Percentiles rank a stretch among this genome's conserved stretches.
phyloP scores from a whole-genome alignment of 2,888 invertebrate species.

The Eudemis profundana region DNA sequence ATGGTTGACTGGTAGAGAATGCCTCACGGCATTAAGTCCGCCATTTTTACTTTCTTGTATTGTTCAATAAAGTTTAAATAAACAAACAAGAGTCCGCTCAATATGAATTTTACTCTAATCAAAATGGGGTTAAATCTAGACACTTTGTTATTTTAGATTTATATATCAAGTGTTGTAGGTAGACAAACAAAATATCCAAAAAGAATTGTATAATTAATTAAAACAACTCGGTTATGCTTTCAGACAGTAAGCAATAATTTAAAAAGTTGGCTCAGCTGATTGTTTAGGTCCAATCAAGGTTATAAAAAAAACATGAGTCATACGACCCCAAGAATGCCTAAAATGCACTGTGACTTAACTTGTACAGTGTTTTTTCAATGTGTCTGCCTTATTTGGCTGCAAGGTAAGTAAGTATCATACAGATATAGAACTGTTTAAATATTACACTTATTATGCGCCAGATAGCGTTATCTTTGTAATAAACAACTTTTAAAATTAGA shows the following conservation, averaged over 20 bases:
- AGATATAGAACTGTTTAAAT: constrained; percentile 39
- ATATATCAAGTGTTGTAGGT: background rate
- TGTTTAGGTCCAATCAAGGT: constrained; percentile 17
- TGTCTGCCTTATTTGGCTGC: constrained; percentile 22
- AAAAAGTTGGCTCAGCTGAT: constrained; percentile 21
- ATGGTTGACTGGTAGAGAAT: no score
- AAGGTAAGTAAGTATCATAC: constrained; percentile 38
- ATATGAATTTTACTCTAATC: no score
- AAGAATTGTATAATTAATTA: no score
- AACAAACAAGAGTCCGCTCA: no score
- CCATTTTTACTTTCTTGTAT: no score
- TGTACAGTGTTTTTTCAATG: constrained; percentile 22
- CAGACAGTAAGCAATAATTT: background rate
- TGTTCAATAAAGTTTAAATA: no score
- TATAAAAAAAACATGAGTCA: constrained; percentile 28
- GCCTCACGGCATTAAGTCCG: no score
- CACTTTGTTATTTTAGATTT: no score
- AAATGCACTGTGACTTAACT: constrained; percentile 29
- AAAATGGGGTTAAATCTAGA: no score
- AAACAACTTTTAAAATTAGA: constrained; percentile 38
- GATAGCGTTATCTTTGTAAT: constrained; percentile 40
- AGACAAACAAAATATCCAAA: background rate
- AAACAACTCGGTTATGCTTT: background rate
- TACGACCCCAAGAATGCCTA: constrained; percentile 22
- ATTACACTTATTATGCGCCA: constrained; percentile 41